Evolutionary conservation across 2,888 invertebrate species (phyloP), one percentile per base, ranked within the genome.

Genomic region (Tipula confusa): DNA sequence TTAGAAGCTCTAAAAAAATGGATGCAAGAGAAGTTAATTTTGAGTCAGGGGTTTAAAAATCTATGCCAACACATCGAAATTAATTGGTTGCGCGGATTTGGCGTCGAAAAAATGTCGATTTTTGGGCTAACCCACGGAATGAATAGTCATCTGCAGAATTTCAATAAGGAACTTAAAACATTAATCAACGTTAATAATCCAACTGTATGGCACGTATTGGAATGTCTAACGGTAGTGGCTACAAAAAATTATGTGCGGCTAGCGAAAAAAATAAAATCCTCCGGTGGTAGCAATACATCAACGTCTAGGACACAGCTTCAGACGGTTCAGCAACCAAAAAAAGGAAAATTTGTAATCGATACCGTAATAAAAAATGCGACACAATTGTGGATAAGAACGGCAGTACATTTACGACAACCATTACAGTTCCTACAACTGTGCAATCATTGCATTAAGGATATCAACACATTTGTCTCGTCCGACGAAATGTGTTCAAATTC

Each of bases 81-180:
- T 11, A 84, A 82, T 31, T 87, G 87, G 87, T 36, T 87, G 0
- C 85, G 86, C 13, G 85, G 84, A 0, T 85, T 86, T n/a, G 87
- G 86, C 24, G 86, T 86, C 2, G 86, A 86, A n/a, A 86, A 86
- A 84, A 87, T 87, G 86, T 87, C 87, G 3, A 86, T 87, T n/a
- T 87, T 87, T 79, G 87, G 87, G 11, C 85, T 86, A 7, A 85
- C 86, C 18, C 85, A 86, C 29, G 85, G 86, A 1, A 86, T 86
- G 6, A 86, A 86, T n/a, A 87, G 86, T 84, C 86, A 87, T 83
- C 84, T 86, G 6, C 86, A 86, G 82, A 85, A 85, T 3, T 87
- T 87, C 82, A 86, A 86, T 64, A 86, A 85, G 29, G 87, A 87
- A 33, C 83, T 87, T 5, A 81, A 85, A 3, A 85, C 85, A 29